phyloP scores from a whole-genome alignment of 2,888 invertebrate genomes.

The Mantis religiosa region DNA sequence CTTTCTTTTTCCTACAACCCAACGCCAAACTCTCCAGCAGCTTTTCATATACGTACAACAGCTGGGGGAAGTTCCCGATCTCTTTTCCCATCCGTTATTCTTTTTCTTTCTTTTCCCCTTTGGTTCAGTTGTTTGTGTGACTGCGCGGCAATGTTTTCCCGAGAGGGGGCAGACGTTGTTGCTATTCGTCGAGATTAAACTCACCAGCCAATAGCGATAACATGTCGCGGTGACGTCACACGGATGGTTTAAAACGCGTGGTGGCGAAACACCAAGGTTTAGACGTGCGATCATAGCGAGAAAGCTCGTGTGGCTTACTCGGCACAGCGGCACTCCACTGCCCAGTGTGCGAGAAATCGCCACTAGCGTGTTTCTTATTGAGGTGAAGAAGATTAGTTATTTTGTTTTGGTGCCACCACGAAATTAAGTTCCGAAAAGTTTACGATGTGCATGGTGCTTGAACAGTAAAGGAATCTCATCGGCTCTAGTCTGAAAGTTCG shows the following conservation, averaged over 20 bases:
- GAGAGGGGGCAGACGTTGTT: neutral
- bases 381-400: neutral
- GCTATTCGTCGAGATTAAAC: slow-evolving; percentile 4
- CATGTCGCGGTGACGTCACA: slow-evolving; percentile 13
- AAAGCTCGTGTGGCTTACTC: neutral
- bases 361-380: neutral
- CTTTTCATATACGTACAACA: neutral
- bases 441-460: neutral
- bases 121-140: neutral
- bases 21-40: neutral
- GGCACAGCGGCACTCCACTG: neutral
- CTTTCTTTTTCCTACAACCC: neutral
- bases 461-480: neutral
- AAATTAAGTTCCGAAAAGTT: neutral
- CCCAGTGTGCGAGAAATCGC: neutral
- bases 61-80: neutral
- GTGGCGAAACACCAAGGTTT: neutral
- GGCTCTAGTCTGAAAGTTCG: neutral
- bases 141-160: neutral
- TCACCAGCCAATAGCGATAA: neutral
- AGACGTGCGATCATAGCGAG: neutral
- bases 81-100: neutral
- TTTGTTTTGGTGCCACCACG: neutral
- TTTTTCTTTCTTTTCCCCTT: neutral
- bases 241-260: slow-evolving; percentile 1